Evolutionary conservation across 35 echinoderm and acorn worm genomes (phyloP).

Genomic region (Patiria miniata): DNA sequence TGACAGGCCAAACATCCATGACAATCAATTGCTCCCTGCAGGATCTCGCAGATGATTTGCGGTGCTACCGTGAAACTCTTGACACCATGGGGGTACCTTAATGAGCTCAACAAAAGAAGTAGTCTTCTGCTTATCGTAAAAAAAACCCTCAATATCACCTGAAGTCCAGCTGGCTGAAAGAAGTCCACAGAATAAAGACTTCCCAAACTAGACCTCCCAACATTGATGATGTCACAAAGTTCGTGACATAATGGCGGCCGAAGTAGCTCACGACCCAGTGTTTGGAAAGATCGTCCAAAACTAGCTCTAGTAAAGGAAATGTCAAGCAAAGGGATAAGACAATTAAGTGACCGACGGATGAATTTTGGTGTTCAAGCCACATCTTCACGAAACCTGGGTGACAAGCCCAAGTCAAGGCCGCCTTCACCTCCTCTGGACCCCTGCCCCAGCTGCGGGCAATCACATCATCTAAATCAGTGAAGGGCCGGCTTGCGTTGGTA

Average conservation of each 20-base stretch:
- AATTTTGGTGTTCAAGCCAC: not conserved
- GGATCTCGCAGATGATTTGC: not conserved
- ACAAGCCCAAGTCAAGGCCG: not conserved
- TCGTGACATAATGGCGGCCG: not conserved
- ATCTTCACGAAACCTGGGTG: not conserved
- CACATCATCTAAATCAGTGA: not conserved
- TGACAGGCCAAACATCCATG: fast-evolving
- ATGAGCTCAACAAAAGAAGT: not conserved
- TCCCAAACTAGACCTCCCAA: not conserved
- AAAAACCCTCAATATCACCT: not conserved
- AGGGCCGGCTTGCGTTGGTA: no score
- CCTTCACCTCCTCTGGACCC: not conserved
- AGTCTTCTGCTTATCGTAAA: not conserved
- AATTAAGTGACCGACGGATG: not conserved
- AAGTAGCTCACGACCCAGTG: not conserved
- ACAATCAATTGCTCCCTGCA: not conserved
- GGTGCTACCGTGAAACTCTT: not conserved
- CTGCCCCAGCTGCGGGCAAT: not conserved
- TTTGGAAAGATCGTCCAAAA: not conserved
- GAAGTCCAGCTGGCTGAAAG: not conserved
- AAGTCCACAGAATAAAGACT: not conserved
- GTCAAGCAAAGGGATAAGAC: not conserved
- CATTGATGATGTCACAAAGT: not conserved
- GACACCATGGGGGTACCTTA: not conserved
- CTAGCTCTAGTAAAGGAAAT: not conserved